These are phyloP conservation scores for Plemyria rubiginata DNA, from an alignment of 2,888 invertebrate genomes.

Conservation along the genomic window DNA sequence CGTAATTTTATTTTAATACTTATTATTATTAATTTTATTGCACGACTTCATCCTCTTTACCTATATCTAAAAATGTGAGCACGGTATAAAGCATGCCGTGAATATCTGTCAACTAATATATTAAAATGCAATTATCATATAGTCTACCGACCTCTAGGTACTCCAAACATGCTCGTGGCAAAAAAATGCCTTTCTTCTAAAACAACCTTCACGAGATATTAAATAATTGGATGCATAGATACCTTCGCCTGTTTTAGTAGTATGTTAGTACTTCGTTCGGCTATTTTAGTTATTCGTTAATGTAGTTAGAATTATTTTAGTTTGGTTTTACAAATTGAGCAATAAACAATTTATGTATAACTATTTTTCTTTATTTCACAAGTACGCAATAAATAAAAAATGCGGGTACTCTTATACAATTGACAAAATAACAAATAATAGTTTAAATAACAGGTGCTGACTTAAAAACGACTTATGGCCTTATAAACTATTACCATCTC, in stretches of 20 bases:
- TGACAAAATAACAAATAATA: no score
- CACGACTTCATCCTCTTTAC: not conserved
- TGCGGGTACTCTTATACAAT: slow-evolving; percentile 32
- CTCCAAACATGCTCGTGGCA: no score
- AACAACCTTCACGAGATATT: slow-evolving; percentile 7
- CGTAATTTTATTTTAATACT: slow-evolving; percentile 24
- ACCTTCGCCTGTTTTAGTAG: slow-evolving; percentile 1
- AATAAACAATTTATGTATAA: slow-evolving; percentile 20
- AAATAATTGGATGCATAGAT: slow-evolving; percentile 3
- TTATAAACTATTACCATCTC: not conserved
- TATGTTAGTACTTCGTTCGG: not conserved
- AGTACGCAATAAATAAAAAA: slow-evolving; percentile 37
- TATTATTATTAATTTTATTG: not conserved
- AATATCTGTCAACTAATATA: no score
- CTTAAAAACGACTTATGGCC: slow-evolving; percentile 26
- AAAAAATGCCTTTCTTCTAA: no score
- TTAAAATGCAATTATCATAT: no score
- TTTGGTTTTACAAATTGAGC: slow-evolving; percentile 13
- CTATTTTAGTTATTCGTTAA: not conserved
- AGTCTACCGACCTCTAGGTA: not conserved
- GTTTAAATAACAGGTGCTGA: slow-evolving; percentile 21
- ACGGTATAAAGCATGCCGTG: no score
- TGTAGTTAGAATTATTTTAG: slow-evolving; percentile 14
- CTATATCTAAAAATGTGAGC: no score
- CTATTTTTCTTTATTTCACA: slow-evolving; percentile 24